Conservation (phyloP, 2,888 invertebrate genomes). For the Pyrgus malvae region DNA sequence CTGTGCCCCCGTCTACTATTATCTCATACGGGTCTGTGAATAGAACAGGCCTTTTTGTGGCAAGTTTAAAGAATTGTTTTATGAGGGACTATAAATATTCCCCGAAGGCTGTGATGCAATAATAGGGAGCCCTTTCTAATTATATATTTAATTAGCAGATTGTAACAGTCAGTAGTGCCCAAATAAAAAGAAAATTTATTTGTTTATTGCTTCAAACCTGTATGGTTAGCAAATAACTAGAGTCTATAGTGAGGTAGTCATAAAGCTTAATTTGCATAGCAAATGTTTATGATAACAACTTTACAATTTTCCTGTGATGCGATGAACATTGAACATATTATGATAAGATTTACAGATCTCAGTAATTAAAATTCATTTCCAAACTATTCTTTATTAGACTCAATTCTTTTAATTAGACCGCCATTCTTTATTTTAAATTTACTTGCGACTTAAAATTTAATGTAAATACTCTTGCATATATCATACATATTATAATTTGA, state of each 20-base stretch:
- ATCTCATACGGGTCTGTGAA: slow-evolving; percentile 70
- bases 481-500: too few species aligned
- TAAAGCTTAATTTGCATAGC: too few species aligned
- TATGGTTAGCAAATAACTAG: neutral
- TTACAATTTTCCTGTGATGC: too few species aligned
- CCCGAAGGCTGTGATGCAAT: slow-evolving; percentile 45
- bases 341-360: too few species aligned
- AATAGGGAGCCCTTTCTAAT: slow-evolving; percentile 49
- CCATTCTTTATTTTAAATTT: too few species aligned
- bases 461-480: too few species aligned
- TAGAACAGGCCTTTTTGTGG: slow-evolving; percentile 71
- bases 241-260: neutral
- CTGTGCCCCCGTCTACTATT: slow-evolving; percentile 69
- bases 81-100: slow-evolving; percentile 71
- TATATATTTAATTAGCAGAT: slow-evolving; percentile 50
- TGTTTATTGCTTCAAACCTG: slow-evolving; percentile 13
- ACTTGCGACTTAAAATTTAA: too few species aligned
- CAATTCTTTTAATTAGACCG: too few species aligned
- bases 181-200: slow-evolving; percentile 18
- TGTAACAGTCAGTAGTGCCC: slow-evolving; percentile 28
- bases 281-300: too few species aligned
- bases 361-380: too few species aligned
- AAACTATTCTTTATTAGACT: too few species aligned
- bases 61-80: slow-evolving; percentile 77
- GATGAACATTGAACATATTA: too few species aligned